A percentile compares a stretch with the other conserved stretches of the same genome.
Conservation (phyloP, 2,888 invertebrate genomes). For the Linnaemya vulpina region DNA sequence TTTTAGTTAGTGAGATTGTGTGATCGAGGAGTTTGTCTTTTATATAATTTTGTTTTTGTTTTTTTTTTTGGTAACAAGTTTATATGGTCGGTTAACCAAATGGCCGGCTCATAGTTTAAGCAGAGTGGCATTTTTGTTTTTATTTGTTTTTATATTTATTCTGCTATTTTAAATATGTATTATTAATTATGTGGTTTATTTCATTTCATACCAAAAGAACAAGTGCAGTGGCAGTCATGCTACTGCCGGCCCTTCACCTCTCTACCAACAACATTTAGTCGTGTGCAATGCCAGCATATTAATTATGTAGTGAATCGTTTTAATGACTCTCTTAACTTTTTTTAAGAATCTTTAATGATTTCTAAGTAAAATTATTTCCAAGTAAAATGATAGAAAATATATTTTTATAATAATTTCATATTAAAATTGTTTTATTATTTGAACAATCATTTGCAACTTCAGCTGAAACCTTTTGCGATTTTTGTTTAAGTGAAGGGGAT, state of each 20-base stretch:
- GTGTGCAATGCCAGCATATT: too few relatives aligned
- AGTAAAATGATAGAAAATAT: not conserved
- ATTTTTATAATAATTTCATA: not conserved
- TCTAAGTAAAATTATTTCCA: not conserved
- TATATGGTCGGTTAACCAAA: conserved; percentile 48
- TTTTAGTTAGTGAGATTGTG: not conserved
- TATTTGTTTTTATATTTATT: not conserved
- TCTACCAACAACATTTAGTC: not conserved
- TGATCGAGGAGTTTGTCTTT: not conserved
- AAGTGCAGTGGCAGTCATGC: not conserved
- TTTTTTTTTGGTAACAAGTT: conserved; percentile 34
- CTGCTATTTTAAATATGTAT: conserved; percentile 20
- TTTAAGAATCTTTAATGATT: too few relatives aligned
- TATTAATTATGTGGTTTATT: conserved; percentile 39
- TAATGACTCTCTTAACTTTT: too few relatives aligned
- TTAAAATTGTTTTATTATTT: not conserved
- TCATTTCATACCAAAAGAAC: not conserved
- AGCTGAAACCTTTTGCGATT: not conserved
- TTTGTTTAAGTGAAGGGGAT: conserved; percentile 45
- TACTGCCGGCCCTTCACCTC: not conserved
- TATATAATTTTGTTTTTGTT: too few relatives aligned
- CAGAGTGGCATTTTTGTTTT: not conserved
- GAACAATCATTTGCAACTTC: not conserved
- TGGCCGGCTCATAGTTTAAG: not conserved
- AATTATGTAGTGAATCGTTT: too few relatives aligned